phyloP scores from a whole-genome alignment of 1,140 invertebrate species.

The Eufriesea mexicana region DNA sequence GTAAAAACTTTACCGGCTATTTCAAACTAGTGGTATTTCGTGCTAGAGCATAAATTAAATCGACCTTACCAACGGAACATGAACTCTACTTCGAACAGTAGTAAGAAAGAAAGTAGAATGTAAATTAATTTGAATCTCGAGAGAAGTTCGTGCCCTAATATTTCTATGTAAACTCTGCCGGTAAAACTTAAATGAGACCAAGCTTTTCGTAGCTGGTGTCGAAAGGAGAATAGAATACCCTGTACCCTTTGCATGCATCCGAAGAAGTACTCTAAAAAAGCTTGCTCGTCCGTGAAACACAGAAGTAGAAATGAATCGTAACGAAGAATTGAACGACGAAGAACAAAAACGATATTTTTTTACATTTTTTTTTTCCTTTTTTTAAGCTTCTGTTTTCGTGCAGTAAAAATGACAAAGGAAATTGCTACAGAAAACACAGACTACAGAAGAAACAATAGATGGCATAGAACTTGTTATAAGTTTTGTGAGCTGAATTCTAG shows the following conservation, averaged over 20 bases:
- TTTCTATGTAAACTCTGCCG: slow-evolving; percentile 40
- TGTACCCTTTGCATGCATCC: not conserved
- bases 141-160: slow-evolving; percentile 38
- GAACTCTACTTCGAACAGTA: slow-evolving; percentile 6
- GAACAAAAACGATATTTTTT: not conserved
- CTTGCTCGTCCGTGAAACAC: not conserved
- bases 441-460: too few relatives aligned
- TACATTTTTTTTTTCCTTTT: not conserved
- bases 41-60: slow-evolving; percentile 17
- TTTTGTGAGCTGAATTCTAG: too few relatives aligned
- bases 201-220: not conserved
- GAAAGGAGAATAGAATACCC: slow-evolving; percentile 33
- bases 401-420: not conserved
- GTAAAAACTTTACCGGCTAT: too few relatives aligned
- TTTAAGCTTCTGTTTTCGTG: not conserved
- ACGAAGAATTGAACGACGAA: not conserved
- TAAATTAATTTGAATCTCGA: slow-evolving; percentile 38
- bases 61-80: not conserved
- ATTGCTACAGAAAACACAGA: not conserved
- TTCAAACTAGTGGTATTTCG: slow-evolving; percentile 5
- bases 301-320: not conserved
- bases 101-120: slow-evolving; percentile 28
- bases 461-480: too few relatives aligned
- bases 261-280: not conserved
- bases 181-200: slow-evolving; percentile 45